phyloP scores from a whole-genome alignment of 2,113 vertebrate genomes.

The Pogonocichla stellata region DNA sequence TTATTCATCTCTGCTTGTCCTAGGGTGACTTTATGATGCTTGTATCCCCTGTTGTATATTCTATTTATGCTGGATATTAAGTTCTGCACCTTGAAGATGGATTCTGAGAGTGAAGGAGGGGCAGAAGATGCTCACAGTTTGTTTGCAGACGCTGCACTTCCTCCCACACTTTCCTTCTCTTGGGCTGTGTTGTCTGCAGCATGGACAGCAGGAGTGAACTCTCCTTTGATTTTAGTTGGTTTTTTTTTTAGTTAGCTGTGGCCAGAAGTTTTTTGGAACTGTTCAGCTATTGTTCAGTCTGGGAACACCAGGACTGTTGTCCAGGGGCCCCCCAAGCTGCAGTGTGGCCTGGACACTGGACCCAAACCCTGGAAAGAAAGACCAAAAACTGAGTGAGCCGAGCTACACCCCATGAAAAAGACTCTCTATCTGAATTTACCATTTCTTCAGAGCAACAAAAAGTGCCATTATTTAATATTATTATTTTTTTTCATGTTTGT shows the following conservation, averaged over 20 bases:
- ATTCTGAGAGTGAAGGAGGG: not conserved
- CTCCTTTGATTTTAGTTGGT: not conserved
- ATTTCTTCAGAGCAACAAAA: not conserved
- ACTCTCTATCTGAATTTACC: not conserved
- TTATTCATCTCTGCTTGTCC: not conserved
- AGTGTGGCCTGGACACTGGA: rapidly evolving
- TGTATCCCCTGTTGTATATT: not conserved
- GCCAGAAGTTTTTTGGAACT: not conserved
- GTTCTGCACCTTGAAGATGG: not conserved
- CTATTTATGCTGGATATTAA: not conserved
- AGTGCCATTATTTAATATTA: not conserved
- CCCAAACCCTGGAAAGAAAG: rapidly evolving
- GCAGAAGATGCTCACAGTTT: not conserved
- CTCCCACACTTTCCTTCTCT: not conserved
- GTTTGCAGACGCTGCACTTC: not conserved
- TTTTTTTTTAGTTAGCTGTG: not conserved
- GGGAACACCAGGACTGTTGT: not conserved
- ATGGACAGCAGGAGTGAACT: not conserved
- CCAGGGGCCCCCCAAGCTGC: not conserved
- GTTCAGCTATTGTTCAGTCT: not conserved
- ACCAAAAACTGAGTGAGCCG: rapidly evolving
- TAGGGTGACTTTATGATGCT: not conserved
- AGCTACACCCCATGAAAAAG: not conserved
- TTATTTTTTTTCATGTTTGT: not conserved
- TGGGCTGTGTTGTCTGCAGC: not conserved